phyloP scores from a whole-genome alignment of 2,113 vertebrate species.

The Microcebus murinus region DNA sequence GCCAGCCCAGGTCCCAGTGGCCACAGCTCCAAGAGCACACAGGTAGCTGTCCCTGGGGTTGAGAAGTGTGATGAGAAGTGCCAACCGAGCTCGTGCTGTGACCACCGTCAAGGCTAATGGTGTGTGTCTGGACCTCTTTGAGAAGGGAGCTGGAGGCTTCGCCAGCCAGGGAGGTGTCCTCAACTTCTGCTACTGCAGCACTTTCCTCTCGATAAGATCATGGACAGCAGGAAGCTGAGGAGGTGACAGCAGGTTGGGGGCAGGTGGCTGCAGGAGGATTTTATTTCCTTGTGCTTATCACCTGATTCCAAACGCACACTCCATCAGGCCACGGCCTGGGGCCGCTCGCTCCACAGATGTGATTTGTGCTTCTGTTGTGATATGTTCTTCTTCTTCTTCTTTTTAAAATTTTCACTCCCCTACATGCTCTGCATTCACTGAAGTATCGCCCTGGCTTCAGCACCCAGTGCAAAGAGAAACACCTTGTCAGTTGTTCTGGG shows the following conservation, averaged over 20 bases:
- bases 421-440: not conserved
- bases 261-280: not conserved
- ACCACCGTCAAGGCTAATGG: rapidly evolving
- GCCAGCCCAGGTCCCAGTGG: not conserved
- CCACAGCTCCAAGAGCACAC: not conserved
- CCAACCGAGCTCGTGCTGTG: not conserved
- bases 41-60: not conserved
- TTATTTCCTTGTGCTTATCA: constrained; percentile 16
- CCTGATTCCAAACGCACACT: not conserved
- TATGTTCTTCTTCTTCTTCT: not conserved
- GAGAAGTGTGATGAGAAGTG: not conserved
- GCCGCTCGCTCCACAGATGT: rapidly evolving
- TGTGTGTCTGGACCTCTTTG: not conserved
- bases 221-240: not conserved
- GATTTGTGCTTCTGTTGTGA: not conserved
- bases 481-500: not conserved
- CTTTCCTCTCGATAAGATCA: constrained; percentile 30
- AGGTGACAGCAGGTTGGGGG: not conserved
- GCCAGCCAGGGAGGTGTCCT: not conserved
- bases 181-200: not conserved
- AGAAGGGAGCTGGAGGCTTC: not conserved
- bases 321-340: not conserved
- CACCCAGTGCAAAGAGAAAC: not conserved
- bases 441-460: not conserved
- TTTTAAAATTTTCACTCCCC: not conserved